A percentile compares a stretch with the other conserved stretches of the same genome.
These are phyloP conservation scores for Phalacrocorax carbo DNA, from an alignment of 2,113 vertebrate genomes.

Conservation along the genomic window DNA sequence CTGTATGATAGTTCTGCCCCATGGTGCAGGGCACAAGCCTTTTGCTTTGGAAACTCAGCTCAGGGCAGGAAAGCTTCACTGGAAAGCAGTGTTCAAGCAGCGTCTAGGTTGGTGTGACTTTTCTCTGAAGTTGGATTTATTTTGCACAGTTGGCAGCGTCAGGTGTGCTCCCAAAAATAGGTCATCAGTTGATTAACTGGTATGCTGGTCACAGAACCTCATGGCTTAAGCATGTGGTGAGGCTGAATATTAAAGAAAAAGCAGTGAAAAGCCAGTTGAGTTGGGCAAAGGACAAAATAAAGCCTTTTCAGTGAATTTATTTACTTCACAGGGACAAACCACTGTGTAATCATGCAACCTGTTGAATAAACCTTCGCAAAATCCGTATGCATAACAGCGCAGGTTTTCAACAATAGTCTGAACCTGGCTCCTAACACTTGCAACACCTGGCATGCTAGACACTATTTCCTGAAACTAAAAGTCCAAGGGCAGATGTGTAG, in stretches of 20 bases:
- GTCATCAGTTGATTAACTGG: not conserved
- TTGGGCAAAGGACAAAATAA: not conserved
- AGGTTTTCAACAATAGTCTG: not conserved
- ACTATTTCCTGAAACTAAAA: not conserved
- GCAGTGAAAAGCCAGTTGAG: not conserved
- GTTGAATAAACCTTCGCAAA: not conserved
- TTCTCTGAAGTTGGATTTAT: not conserved
- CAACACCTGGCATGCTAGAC: not conserved
- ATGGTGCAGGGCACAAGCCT: not conserved
- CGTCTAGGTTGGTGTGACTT: accelerated
- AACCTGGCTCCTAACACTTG: not conserved
- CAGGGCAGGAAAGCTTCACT: not conserved
- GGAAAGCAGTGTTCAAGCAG: not conserved
- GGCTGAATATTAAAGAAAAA: not conserved
- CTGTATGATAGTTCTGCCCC: not conserved
- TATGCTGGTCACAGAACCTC: not conserved
- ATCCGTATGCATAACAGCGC: not conserved
- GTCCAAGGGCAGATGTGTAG: not conserved
- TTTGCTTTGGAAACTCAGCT: not conserved
- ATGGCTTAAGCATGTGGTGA: not conserved
- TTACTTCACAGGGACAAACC: not conserved
- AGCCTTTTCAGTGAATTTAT: not conserved
- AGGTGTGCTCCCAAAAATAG: not conserved
- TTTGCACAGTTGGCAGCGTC: not conserved
- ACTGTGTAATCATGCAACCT: not conserved